Percentiles rank a stretch among this genome's conserved stretches.
phyloP scores from a whole-genome alignment of 2,113 vertebrate genomes.

The Cyanoramphus novaezelandiae region DNA sequence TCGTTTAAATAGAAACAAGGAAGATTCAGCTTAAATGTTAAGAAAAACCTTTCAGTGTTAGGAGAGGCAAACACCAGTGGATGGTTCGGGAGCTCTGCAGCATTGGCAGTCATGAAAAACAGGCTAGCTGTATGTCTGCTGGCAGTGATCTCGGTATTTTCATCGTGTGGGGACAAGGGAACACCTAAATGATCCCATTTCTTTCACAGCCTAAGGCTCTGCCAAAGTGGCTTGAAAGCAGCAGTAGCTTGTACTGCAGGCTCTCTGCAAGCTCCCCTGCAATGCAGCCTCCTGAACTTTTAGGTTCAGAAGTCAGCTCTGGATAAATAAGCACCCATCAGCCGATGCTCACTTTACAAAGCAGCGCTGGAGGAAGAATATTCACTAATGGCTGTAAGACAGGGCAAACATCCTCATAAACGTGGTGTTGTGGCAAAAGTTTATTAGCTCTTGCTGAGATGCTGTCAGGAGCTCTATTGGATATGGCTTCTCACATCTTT shows the following conservation, averaged over 20 bases:
- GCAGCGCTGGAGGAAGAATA: background rate
- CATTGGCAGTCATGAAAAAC: background rate
- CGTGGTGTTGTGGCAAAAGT: background rate
- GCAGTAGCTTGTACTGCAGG: background rate
- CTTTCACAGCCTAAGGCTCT: background rate
- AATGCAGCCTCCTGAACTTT: conserved; percentile 10
- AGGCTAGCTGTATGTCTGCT: background rate
- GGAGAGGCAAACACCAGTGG: rapidly evolving
- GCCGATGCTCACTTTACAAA: background rate
- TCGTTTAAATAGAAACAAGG: background rate
- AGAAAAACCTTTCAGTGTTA: background rate
- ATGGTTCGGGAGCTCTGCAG: background rate
- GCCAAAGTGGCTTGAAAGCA: background rate
- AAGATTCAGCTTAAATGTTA: background rate
- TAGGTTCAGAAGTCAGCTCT: background rate
- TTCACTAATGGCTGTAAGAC: background rate
- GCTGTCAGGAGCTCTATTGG: background rate
- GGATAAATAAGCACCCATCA: background rate
- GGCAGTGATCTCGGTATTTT: background rate
- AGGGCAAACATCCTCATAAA: background rate
- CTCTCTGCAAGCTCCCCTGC: background rate
- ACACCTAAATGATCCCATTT: background rate
- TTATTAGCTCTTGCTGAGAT: background rate
- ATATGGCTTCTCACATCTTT: background rate
- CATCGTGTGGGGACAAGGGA: background rate